Conservation (phyloP, 1,140 invertebrate genomes). For the Ladona fulva region DNA sequence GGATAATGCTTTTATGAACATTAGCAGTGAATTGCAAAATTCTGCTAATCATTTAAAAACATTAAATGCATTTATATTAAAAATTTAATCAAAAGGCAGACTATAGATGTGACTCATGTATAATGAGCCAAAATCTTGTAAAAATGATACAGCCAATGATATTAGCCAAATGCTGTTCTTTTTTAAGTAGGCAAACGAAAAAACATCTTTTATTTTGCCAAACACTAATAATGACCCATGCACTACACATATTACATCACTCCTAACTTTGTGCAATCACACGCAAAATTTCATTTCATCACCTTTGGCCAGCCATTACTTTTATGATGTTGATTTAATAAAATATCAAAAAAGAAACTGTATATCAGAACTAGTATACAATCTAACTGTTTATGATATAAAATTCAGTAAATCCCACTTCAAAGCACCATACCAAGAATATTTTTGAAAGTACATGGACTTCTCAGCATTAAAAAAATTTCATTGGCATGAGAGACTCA, state of each 20-base stretch:
- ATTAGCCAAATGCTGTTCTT: too few relatives aligned
- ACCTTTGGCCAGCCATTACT: background rate
- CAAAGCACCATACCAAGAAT: conserved; percentile 9
- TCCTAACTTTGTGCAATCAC: background rate
- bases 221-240: background rate
- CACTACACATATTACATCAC: background rate
- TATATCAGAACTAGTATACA: background rate
- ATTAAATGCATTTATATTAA: too few relatives aligned
- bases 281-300: background rate
- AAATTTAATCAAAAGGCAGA: too few relatives aligned
- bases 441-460: background rate
- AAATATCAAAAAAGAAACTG: background rate
- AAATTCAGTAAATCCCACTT: background rate
- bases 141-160: too few relatives aligned
- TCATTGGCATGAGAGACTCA: background rate
- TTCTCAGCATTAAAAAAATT: background rate
- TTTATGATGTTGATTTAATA: background rate
- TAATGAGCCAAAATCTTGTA: too few relatives aligned
- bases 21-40: too few relatives aligned
- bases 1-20: too few relatives aligned
- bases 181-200: too few relatives aligned
- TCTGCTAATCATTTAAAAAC: too few relatives aligned
- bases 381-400: background rate
- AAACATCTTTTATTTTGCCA: background rate
- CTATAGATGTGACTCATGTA: too few relatives aligned